Base-by-base conservation (phyloP, 2,797 vertebrate species). In the Adelosebastes latens region DNA sequence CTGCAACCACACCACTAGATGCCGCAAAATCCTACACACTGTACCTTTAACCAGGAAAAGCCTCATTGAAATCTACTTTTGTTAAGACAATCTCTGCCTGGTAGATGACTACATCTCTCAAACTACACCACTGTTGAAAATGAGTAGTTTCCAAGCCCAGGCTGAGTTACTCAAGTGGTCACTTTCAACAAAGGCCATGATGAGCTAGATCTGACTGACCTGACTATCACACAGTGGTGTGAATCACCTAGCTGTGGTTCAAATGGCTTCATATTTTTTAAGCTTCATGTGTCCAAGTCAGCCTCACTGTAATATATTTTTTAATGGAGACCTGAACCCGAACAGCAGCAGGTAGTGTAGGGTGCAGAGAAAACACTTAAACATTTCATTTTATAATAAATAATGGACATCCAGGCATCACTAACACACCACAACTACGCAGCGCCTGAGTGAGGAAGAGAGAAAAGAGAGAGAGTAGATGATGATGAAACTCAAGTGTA, bases 401-500 rank as follows among this genome's bases (percentile, higher is more conserved):
- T 86, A 83, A 83, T 89, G 66, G 76, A 88, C 82, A 81, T 80
- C 10, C 55, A 59, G 52, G 42, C 72, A 39, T 83, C 53, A 68
- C 56, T 82, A 76, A 87, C 32, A 65, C 72, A 81, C 66, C 69
- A 84, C 46, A 83, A 72, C 18, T 52, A 73, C 6, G 3, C 42
- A 59, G 36, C 16, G 46, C 81, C 56, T 8, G 27, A 71, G 75
- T 75, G 67, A 78, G 73, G n/a, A 34, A 67, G 42, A 64, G 66
- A 60, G 63, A 42, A 31, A 77, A 49, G 56, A 70, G 68, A 25
- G 60, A 27, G 60, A 69, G 67, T 3, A 76, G 67, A 79, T 82
- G 80, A 95, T 95, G 95, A 96, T 95, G 95, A 94, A 95, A 96
- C 86, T 77, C 76, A 65, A 88, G 84, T 88, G 94, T 93, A 95